Evolutionary conservation across 1,140 invertebrate species (phyloP), one percentile per base, ranked within the genome.

Genomic region (Bombus vancouverensis): DNA sequence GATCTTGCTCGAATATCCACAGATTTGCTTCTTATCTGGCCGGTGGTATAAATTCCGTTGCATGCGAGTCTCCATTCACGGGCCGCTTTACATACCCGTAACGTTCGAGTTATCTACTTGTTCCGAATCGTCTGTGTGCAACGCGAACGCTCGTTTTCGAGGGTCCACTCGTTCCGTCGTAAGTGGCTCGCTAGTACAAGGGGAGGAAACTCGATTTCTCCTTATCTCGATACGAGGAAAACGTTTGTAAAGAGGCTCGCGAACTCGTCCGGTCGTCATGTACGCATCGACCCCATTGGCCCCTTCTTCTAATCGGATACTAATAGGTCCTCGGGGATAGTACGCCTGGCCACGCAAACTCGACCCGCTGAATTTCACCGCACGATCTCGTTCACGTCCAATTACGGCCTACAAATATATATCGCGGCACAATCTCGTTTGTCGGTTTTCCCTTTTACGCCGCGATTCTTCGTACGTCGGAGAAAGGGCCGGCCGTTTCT

Each of bases 291-390:
- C 85, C 88, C 83, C 74, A 62, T 37, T 57, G 70, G 53, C 10
- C 81, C 74, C 57, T 79, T 53, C 76, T 83, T 90, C 89, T 91
- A 91, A 91, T 91, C 89, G 89, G 87, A 90, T 86, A 90, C 89
- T 91, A 91, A 91, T 91, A 89, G 89, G 53, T 91, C 89, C 89
- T 85, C 62, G 80, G 79, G 86, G 82, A 80, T 72, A 73, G 72
- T 77, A 77, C 77, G 39, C 18, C 44, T 87, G 65, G 78, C 89
- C 87, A 90, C 87, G 77, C 89, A 44, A 86, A 53, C 57, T 4
- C 47, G 22, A 6, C 34, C 25, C 34, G 47, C 57, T 80, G 82
- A 88, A 90, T 90, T 90, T 91, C 89, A 75, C 42, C 86, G 81
- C 89, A 79, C 89, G 76, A 90, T 88, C 81, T 82, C 74, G 90